Conservation (phyloP, 1,140 invertebrate genomes). For the Drosophila trapezifrons region DNA sequence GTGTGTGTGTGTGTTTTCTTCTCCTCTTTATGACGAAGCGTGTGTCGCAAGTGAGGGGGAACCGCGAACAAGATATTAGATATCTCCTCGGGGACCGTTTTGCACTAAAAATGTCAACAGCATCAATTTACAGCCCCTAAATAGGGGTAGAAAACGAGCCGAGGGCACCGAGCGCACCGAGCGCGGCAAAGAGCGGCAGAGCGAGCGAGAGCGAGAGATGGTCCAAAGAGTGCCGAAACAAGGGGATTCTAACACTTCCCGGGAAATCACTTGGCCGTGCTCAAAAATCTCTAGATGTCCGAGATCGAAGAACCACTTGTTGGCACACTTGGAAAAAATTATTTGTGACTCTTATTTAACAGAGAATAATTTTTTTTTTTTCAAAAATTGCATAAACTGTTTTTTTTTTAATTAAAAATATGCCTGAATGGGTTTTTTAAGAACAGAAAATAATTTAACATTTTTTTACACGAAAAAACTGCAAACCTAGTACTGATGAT, state of each 20-base stretch:
- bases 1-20: neutral
- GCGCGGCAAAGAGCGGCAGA: no score
- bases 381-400: no score
- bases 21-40: conserved; percentile 4
- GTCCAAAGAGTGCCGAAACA: conserved; percentile 54
- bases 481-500: no score
- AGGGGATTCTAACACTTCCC: conserved; percentile 67
- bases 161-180: neutral
- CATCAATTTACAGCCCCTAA: conserved; percentile 61
- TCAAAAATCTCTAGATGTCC: conserved; percentile 37
- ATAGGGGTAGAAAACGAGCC: conserved; percentile 16
- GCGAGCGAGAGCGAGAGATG: neutral
- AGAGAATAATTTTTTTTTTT: no score
- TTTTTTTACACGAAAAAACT: no score
- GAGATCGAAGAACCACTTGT: conserved; percentile 51
- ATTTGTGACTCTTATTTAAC: no score
- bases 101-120: conserved; percentile 77
- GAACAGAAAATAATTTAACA: no score
- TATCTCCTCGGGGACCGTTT: conserved; percentile 43
- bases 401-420: no score
- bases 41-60: conserved; percentile 27
- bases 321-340: conserved; percentile 9
- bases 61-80: conserved; percentile 60
- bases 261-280: conserved; percentile 61
- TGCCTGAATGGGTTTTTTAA: no score